Percentiles rank a stretch among this genome's conserved stretches.
Conservation (phyloP, 2,113 vertebrate genomes). For the Centropristis striata region DNA sequence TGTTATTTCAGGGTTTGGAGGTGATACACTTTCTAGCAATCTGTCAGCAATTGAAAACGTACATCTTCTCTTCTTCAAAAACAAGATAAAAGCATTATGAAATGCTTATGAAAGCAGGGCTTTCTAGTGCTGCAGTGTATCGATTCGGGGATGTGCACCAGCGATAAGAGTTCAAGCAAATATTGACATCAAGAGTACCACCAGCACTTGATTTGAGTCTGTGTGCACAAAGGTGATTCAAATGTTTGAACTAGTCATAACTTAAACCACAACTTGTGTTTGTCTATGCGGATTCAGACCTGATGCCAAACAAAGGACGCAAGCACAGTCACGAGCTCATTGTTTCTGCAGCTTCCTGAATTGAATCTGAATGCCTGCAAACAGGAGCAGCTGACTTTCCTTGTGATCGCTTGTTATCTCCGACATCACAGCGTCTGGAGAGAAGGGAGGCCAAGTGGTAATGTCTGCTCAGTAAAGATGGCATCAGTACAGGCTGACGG, state of each 20-base stretch:
- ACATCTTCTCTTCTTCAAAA: neutral
- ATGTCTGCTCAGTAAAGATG: constrained; percentile 69
- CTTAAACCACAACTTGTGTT: constrained; percentile 28
- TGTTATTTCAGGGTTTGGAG: constrained; percentile 18
- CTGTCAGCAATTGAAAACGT: constrained; percentile 10
- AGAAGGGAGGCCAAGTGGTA: constrained; percentile 28
- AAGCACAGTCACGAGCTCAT: constrained; percentile 2
- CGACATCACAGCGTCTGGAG: constrained; percentile 44
- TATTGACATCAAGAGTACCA: constrained; percentile 3
- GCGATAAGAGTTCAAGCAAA: constrained; percentile 8
- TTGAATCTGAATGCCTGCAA: constrained; percentile 4
- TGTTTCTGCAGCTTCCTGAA: neutral
- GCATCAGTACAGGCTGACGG: constrained; percentile 61
- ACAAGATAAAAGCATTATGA: neutral
- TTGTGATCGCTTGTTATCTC: constrained; percentile 43
- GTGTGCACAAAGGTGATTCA: constrained; percentile 37
- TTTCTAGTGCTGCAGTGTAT: neutral
- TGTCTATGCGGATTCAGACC: constrained; percentile 5
- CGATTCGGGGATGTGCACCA: neutral
- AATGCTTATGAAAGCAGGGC: neutral
- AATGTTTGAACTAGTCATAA: constrained; percentile 22
- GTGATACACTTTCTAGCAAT: neutral
- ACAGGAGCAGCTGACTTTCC: constrained; percentile 4
- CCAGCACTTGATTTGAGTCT: neutral
- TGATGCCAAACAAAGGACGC: constrained; percentile 9